Evolutionary conservation across 2,113 vertebrate species (phyloP).

Genomic region (Forbesichthys papilliferus): DNA sequence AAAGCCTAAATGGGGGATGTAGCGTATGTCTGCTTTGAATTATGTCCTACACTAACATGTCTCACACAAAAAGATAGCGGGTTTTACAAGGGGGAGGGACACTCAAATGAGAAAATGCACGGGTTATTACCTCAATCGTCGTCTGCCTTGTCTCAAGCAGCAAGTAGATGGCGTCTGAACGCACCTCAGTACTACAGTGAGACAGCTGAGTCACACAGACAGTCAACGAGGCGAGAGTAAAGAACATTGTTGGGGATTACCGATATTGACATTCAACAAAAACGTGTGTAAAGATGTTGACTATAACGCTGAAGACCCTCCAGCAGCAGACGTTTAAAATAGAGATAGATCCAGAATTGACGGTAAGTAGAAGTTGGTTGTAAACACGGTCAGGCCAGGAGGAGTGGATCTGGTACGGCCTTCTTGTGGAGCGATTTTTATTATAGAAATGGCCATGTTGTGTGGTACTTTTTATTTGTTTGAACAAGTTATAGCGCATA

Average conservation of each 20-base stretch:
- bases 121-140: neutral
- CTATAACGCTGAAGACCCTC: slow-evolving; percentile 78
- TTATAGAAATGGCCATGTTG: slow-evolving; percentile 10
- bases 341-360: slow-evolving; percentile 71
- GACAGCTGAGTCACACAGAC: slow-evolving; percentile 80
- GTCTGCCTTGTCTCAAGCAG: slow-evolving; percentile 32
- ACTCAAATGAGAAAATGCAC: neutral
- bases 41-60: too few relatives aligned
- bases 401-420: slow-evolving; percentile 19
- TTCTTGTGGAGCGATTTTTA: slow-evolving; percentile 8
- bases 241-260: slow-evolving; percentile 16
- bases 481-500: neutral
- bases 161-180: slow-evolving; percentile 68
- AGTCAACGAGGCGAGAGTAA: neutral
- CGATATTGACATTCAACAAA: slow-evolving; percentile 16
- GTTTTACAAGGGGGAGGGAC: neutral
- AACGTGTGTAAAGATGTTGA: slow-evolving; percentile 65
- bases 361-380: slow-evolving; percentile 72
- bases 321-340: slow-evolving; percentile 80
- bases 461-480: neutral
- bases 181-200: slow-evolving; percentile 33
- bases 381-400: slow-evolving; percentile 60
- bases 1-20: too few relatives aligned
- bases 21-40: too few relatives aligned
- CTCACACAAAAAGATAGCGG: too few relatives aligned